These are phyloP conservation scores for Pseudomyrmex flavicornis DNA, from an alignment of 1,140 invertebrate genomes.

Conservation along the genomic window DNA sequence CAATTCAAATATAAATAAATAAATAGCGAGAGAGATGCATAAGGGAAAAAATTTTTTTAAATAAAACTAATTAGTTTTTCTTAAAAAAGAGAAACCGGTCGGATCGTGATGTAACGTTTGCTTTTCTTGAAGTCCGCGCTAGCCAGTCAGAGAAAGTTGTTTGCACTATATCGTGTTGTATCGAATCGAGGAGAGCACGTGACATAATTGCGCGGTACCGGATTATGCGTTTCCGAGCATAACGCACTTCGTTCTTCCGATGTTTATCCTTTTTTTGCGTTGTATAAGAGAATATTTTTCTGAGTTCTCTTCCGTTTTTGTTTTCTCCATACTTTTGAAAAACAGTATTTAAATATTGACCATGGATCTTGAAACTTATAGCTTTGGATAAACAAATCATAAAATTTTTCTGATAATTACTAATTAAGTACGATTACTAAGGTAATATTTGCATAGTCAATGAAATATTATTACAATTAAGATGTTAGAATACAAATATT, in stretches of 20 bases:
- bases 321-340: background rate
- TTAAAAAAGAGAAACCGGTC: background rate
- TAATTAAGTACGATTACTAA: too few relatives aligned
- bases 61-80: conserved; percentile 3
- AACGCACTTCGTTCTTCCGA: conserved; percentile 33
- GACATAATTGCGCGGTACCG: conserved; percentile 79
- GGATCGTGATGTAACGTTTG: conserved; percentile 67
- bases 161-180: conserved; percentile 47
- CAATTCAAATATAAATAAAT: too few relatives aligned
- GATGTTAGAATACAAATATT: background rate
- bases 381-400: background rate
- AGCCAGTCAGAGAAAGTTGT: conserved; percentile 75
- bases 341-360: conserved; percentile 30
- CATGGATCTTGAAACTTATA: background rate
- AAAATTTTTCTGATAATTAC: too few relatives aligned
- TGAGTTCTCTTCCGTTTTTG: background rate
- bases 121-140: conserved; percentile 65
- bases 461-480: conserved; percentile 6
- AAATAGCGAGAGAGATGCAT: background rate
- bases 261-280: conserved; percentile 30
- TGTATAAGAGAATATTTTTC: conserved; percentile 22
- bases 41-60: too few relatives aligned
- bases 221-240: conserved; percentile 67
- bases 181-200: conserved; percentile 73
- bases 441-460: background rate